Evolutionary conservation across 1,140 invertebrate species (phyloP).

Genomic region (Pseudoatta argentina): DNA sequence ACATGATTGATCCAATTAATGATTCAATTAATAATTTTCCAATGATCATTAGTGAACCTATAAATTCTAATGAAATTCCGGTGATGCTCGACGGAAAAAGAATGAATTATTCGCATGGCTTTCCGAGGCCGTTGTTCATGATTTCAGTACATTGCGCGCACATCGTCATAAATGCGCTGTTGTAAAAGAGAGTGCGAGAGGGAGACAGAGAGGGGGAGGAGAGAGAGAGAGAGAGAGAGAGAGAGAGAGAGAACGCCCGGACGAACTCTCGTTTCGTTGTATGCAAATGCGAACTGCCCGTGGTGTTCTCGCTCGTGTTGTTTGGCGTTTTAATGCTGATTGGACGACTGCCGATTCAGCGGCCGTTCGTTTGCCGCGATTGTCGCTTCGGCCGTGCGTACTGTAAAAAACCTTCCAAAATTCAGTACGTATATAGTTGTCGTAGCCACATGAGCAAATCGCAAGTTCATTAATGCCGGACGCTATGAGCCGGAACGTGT

Average conservation of each 20-base stretch:
- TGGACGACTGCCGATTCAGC: slow-evolving; percentile 85
- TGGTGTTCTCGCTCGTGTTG: slow-evolving; percentile 82
- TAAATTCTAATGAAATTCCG: slow-evolving; percentile 41
- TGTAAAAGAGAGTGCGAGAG: slow-evolving; percentile 58
- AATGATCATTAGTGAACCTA: background rate
- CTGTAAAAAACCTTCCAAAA: slow-evolving; percentile 79
- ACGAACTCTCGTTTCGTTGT: slow-evolving; percentile 36
- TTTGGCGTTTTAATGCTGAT: slow-evolving; percentile 86
- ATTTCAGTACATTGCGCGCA: slow-evolving; percentile 57
- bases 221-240: slow-evolving; percentile 1
- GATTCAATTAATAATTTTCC: background rate
- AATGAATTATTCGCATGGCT: slow-evolving; percentile 61
- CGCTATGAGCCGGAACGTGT: background rate
- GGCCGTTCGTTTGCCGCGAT: slow-evolving; percentile 83
- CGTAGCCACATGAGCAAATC: slow-evolving; percentile 42
- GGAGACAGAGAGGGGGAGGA: background rate
- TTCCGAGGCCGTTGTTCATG: slow-evolving; percentile 20
- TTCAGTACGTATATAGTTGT: slow-evolving; percentile 46
- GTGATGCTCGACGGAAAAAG: slow-evolving; percentile 14
- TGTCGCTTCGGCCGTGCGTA: slow-evolving; percentile 71
- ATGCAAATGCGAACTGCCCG: slow-evolving; percentile 67
- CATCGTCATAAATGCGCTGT: slow-evolving; percentile 67
- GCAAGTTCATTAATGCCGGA: slow-evolving; percentile 47
- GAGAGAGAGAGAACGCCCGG: slow-evolving; percentile 4
- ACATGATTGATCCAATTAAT: slow-evolving; percentile 12